phyloP scores from a whole-genome alignment of 2,797 vertebrate species.

The Allobates femoralis region DNA sequence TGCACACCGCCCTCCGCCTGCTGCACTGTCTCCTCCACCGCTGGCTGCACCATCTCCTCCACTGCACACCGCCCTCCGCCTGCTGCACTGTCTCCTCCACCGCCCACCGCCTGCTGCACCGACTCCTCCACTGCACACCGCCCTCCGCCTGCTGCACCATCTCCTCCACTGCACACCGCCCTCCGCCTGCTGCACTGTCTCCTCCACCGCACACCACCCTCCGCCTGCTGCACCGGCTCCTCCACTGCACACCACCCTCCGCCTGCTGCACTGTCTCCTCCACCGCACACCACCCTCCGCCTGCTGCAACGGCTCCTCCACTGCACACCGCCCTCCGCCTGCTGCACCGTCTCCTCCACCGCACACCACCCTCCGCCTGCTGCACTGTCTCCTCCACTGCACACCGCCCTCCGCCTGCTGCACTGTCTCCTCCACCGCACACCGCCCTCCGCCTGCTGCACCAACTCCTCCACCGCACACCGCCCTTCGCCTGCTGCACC shows the following conservation, averaged over 20 bases:
- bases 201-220: constrained; percentile 31
- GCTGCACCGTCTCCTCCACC: constrained; percentile 30
- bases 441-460: constrained; percentile 7
- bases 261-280: constrained; percentile 28
- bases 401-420: constrained; percentile 11
- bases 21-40: constrained; percentile 26
- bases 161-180: constrained; percentile 36
- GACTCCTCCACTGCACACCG: constrained; percentile 37
- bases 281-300: constrained; percentile 31
- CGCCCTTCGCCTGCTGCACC: not conserved
- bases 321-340: constrained; percentile 29
- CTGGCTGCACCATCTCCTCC: too few species aligned
- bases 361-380: constrained; percentile 17
- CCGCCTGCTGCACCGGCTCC: constrained; percentile 27
- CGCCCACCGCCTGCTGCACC: constrained; percentile 1
- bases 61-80: constrained; percentile 32
- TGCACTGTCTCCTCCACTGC: constrained; percentile 34
- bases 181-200: constrained; percentile 22
- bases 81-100: constrained; percentile 23
- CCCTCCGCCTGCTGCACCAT: constrained; percentile 8
- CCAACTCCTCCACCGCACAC: constrained; percentile 35
- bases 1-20: constrained; percentile 21
- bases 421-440: constrained; percentile 35
- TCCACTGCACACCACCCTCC: constrained; percentile 27
- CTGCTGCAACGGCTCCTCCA: constrained; percentile 19